Evolutionary conservation across 2,888 invertebrate species (phyloP).

Genomic region (Acleris sparsana): DNA sequence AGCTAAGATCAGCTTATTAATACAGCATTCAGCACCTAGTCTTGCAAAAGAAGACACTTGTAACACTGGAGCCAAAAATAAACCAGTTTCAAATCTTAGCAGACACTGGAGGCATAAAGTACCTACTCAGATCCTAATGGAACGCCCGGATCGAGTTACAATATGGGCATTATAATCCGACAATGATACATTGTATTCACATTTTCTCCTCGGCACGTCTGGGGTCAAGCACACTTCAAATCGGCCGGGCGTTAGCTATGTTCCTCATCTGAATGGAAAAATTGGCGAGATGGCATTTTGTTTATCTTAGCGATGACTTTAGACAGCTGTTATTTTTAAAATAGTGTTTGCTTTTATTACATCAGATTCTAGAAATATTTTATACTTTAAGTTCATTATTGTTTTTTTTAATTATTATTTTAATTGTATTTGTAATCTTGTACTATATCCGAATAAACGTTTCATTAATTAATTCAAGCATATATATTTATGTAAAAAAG

Average conservation of each 20-base stretch:
- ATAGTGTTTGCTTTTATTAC: too few species aligned
- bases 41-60: background rate
- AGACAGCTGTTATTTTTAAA: too few species aligned
- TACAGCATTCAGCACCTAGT: too few species aligned
- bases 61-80: background rate
- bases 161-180: constrained; percentile 9
- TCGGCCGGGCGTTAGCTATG: constrained; percentile 49
- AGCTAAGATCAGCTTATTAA: too few species aligned
- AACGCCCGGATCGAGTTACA: background rate
- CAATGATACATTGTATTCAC: constrained; percentile 18
- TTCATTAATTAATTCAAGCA: too few species aligned
- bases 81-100: background rate
- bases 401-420: too few species aligned
- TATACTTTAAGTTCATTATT: too few species aligned
- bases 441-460: too few species aligned
- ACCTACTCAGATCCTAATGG: background rate
- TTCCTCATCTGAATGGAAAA: constrained; percentile 15
- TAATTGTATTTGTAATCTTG: too few species aligned
- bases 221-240: constrained; percentile 56
- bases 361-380: too few species aligned
- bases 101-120: background rate
- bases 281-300: background rate
- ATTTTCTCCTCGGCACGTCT: constrained; percentile 41
- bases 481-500: too few species aligned
- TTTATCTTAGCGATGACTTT: background rate